These are phyloP conservation scores for Mormyrus proboscirostris DNA, from an alignment of 2,797 vertebrate species.

Conservation along the genomic window DNA sequence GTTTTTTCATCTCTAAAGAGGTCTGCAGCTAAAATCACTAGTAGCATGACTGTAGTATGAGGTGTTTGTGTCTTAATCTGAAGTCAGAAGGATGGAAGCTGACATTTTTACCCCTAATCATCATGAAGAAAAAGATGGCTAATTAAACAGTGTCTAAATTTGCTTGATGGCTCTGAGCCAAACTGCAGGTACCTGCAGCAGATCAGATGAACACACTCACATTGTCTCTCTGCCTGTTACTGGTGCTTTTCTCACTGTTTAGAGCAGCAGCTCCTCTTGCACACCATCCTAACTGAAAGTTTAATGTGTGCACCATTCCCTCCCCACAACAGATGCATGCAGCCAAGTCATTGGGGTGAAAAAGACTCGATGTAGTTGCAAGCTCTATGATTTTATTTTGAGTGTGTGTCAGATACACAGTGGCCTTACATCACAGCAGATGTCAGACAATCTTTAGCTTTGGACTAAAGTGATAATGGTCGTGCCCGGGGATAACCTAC, in stretches of 20 bases:
- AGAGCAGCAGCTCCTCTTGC: slow-evolving; percentile 33
- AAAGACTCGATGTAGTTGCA: neutral
- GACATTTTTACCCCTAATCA: neutral
- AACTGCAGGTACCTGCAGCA: neutral
- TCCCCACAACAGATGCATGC: slow-evolving; percentile 24
- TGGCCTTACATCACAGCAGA: neutral
- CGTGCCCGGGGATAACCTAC: neutral
- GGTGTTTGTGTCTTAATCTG: neutral
- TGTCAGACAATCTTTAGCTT: neutral
- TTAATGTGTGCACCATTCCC: slow-evolving; percentile 42
- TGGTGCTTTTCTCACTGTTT: slow-evolving; percentile 25
- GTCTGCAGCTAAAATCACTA: neutral
- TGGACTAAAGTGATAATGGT: neutral
- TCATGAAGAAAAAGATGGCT: neutral
- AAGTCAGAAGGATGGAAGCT: neutral
- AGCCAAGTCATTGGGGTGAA: too few relatives aligned
- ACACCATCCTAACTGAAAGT: slow-evolving; percentile 44
- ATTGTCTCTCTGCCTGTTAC: slow-evolving; percentile 31
- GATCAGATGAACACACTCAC: neutral
- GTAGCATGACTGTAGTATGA: neutral
- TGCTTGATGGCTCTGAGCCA: neutral
- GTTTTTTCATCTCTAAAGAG: neutral
- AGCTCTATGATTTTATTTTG: neutral
- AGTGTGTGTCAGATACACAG: neutral
- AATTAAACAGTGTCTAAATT: neutral